Base-by-base conservation (phyloP, 1,140 invertebrate genomes). In the Lerema accius region DNA sequence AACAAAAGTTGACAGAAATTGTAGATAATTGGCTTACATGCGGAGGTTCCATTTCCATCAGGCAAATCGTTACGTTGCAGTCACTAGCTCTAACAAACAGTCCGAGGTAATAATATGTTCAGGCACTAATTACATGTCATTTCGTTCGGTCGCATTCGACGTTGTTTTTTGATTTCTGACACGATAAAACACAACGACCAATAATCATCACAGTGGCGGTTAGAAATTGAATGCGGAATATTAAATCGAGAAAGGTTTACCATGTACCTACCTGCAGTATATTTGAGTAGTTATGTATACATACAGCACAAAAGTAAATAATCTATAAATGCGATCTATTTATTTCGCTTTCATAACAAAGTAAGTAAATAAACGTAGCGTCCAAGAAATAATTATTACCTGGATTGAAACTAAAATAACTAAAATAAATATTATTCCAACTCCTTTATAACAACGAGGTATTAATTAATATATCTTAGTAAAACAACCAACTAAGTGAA, bases 1-100 rank as follows among this genome's bases (percentile, higher is more conserved):
- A 76, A 76, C 65, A 71, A 76, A 68, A 68, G 63, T 73, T 69
- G 65, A 69, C 73, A 73, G 69, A 73, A 78, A 80, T 78, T 69
- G 56, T 70, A 56, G 67, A 75, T 81, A 81, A 81, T 78, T 73
- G 67, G 60, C 65, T 77, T 75, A 67, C 76, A 72, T 79, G 78
- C 70, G 40, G 26, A 58, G n/a, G 55, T 45, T 58, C 69, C 70
- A 78, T 78, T 78, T 73, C 70, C 64, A 63, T 59, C 39, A 51
- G 58, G 58, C 43, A 71, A 67, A 74, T 78, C 67, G 66, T 69
- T 68, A 74, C 60, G 62, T 43, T 64, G 72, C 61, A 63, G 46
- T 69, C 51, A 48, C 55, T 15, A 32, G 28, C 35, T 48, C 43
- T 48, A 48, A 63, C 55, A 63, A 68, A 65, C 59, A 64, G 26